These are phyloP conservation scores for Drosophila funebris DNA, from an alignment of 1,140 invertebrate genomes.

Conservation along the genomic window DNA sequence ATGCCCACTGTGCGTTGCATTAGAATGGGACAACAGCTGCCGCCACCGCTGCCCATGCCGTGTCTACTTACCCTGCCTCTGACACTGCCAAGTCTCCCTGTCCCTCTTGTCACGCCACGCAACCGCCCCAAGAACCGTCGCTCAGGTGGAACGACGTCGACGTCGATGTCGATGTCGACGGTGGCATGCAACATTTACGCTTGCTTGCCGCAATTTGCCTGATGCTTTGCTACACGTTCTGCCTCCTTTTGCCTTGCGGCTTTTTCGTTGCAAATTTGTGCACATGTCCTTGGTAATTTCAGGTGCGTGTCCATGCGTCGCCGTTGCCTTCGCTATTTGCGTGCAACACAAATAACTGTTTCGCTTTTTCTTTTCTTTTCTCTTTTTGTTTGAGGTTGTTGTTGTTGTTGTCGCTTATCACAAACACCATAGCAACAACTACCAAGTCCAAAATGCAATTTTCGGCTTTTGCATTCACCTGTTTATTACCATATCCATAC, in stretches of 20 bases:
- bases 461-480: slow-evolving; percentile 62
- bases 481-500: slow-evolving; percentile 38
- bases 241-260: slow-evolving; percentile 33
- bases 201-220: slow-evolving; percentile 43
- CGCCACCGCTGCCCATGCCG: slow-evolving; percentile 26
- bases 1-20: slow-evolving; percentile 78
- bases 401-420: slow-evolving; percentile 48
- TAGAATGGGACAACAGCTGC: slow-evolving; percentile 74
- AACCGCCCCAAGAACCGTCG: slow-evolving; percentile 51
- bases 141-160: slow-evolving; percentile 68
- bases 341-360: slow-evolving; percentile 69
- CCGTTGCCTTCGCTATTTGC: slow-evolving; percentile 51
- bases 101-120: slow-evolving; percentile 33
- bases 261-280: slow-evolving; percentile 44
- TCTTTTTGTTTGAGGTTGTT: slow-evolving; percentile 45
- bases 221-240: slow-evolving; percentile 9
- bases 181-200: slow-evolving; percentile 62
- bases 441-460: slow-evolving; percentile 57
- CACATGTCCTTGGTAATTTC: slow-evolving; percentile 67
- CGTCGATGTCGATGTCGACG: slow-evolving; percentile 6
- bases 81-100: slow-evolving; percentile 19
- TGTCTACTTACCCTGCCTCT: slow-evolving; percentile 8
- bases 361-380: too few relatives aligned
- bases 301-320: slow-evolving; percentile 64
- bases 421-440: slow-evolving; percentile 56